Conservation (phyloP, 2,888 invertebrate species). For the Calameuta filiformis region DNA sequence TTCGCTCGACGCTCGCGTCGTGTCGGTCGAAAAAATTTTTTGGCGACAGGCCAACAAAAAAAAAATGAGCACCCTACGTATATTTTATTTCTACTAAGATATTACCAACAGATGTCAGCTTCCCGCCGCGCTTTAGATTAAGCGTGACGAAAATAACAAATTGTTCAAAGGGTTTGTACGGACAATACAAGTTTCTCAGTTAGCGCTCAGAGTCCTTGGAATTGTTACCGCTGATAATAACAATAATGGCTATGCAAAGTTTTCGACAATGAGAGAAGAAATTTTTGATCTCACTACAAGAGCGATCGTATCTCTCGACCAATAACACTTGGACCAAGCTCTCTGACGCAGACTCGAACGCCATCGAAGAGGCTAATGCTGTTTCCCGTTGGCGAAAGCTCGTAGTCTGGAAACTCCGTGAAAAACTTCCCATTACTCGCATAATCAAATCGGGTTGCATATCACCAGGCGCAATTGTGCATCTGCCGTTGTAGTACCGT, state of each 20-base stretch:
- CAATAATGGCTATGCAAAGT: neutral
- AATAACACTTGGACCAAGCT: neutral
- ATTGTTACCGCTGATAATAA: neutral
- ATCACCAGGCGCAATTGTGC: neutral
- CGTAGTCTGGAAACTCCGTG: neutral
- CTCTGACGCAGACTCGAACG: neutral
- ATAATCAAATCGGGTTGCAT: neutral
- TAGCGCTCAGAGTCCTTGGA: neutral
- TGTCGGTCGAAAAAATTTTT: neutral
- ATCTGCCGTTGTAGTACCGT: neutral
- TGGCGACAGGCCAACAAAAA: slow-evolving; percentile 41
- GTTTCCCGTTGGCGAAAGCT: neutral
- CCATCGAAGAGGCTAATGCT: neutral
- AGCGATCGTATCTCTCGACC: neutral
- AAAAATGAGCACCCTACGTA: slow-evolving; percentile 37
- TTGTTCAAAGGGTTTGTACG: neutral
- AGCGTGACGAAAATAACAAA: slow-evolving; percentile 38
- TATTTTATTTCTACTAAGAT: slow-evolving; percentile 53
- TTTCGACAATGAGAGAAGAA: too few relatives aligned
- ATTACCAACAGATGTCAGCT: slow-evolving; percentile 53
- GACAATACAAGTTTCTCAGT: neutral
- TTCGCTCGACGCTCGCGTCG: neutral
- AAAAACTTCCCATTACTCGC: neutral
- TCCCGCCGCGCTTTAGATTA: neutral
- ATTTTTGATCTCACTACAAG: neutral